Evolutionary conservation across 2,888 invertebrate species (phyloP).

Genomic region (Andricus quercusramuli): DNA sequence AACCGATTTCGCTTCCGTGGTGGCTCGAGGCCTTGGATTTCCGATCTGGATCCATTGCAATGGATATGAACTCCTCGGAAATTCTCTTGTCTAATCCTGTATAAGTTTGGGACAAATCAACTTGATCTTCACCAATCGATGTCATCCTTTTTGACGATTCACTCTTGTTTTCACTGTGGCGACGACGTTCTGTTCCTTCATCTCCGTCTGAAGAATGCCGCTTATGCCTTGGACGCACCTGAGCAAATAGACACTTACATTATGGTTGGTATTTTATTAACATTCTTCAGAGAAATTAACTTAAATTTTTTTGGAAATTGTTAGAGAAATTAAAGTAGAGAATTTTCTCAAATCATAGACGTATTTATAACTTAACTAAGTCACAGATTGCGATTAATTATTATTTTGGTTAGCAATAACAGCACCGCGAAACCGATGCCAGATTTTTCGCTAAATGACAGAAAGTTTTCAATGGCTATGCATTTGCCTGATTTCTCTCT

Average conservation of each 20-base stretch:
- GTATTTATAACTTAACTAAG: background rate
- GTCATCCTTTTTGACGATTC: slow-evolving; percentile 65
- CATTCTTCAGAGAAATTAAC: background rate
- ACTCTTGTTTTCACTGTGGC: slow-evolving; percentile 62
- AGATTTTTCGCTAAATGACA: background rate
- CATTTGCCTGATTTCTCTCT: slow-evolving; percentile 27
- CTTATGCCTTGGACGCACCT: slow-evolving; percentile 67
- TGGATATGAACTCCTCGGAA: slow-evolving; percentile 76
- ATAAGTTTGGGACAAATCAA: slow-evolving; percentile 73
- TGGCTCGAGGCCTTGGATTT: slow-evolving; percentile 74
- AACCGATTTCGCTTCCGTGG: slow-evolving; percentile 69
- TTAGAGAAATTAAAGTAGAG: background rate
- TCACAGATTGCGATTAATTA: background rate
- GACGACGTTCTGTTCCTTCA: slow-evolving; percentile 62
- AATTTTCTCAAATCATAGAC: background rate
- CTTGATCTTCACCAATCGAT: slow-evolving; percentile 70
- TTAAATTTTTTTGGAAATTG: background rate
- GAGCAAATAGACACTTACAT: background rate
- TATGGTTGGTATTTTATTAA: slow-evolving; percentile 10
- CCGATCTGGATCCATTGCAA: slow-evolving; percentile 75
- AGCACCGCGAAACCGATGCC: slow-evolving; percentile 4
- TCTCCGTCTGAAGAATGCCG: slow-evolving; percentile 61
- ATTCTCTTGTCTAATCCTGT: slow-evolving; percentile 76
- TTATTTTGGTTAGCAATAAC: background rate
- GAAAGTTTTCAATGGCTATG: background rate